Conservation (phyloP, 2,888 invertebrate species). For the Hydropsyche betteni region DNA sequence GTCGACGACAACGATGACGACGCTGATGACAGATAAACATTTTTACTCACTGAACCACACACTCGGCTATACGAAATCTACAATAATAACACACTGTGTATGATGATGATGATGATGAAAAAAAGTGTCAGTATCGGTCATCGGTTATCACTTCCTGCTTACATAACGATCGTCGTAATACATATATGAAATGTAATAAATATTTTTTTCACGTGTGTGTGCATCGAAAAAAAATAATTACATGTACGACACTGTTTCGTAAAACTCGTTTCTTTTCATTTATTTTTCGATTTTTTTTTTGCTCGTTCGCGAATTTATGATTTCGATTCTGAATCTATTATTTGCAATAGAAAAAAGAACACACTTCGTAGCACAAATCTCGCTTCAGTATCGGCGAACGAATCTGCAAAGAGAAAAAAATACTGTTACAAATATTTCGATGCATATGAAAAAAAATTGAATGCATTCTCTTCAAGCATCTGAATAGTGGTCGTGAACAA, state of each 20-base stretch:
- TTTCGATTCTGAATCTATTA: too few relatives aligned
- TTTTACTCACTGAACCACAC: conserved; percentile 24
- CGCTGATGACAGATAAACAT: conserved; percentile 28
- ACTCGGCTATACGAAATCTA: conserved; percentile 6
- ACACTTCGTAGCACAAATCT: too few relatives aligned
- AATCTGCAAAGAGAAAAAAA: too few relatives aligned
- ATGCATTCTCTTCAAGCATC: too few relatives aligned
- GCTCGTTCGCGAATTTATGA: too few relatives aligned
- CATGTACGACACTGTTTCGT: too few relatives aligned
- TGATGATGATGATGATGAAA: background rate
- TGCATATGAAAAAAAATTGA: too few relatives aligned
- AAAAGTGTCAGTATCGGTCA: conserved; percentile 6
- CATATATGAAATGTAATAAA: background rate
- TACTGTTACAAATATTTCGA: too few relatives aligned
- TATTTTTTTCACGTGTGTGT: conserved; percentile 3
- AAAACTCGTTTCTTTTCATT: too few relatives aligned
- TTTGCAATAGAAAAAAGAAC: too few relatives aligned
- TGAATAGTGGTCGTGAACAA: background rate
- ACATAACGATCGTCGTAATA: conserved; percentile 16
- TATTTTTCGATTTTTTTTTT: too few relatives aligned
- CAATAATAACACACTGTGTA: background rate
- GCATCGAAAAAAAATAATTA: background rate
- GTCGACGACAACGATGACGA: conserved; percentile 26
- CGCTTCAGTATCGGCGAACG: too few relatives aligned
- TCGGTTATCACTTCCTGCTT: conserved; percentile 33